Percentiles rank a stretch among this genome's conserved stretches.
These are phyloP conservation scores for Odontomachus brunneus DNA, from an alignment of 1,140 invertebrate genomes.

Conservation along the genomic window DNA sequence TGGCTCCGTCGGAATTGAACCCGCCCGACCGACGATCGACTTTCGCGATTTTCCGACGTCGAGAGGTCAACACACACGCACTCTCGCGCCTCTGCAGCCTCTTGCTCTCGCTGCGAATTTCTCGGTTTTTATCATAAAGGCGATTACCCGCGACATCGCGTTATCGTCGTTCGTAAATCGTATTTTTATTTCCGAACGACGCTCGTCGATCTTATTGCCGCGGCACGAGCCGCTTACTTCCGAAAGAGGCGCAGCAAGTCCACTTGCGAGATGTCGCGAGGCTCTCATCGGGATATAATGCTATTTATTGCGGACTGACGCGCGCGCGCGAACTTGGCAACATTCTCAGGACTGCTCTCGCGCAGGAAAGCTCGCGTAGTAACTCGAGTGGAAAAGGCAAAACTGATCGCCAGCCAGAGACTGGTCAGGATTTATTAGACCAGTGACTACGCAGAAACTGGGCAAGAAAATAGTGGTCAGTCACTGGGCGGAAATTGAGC, in stretches of 20 bases:
- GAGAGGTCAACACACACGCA: constrained; percentile 30
- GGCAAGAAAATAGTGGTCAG: too few species aligned
- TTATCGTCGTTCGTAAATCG: constrained; percentile 7
- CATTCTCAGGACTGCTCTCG: too few species aligned
- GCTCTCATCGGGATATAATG: not conserved
- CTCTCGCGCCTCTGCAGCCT: not conserved
- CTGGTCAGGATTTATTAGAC: too few species aligned
- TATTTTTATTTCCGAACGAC: constrained; percentile 12
- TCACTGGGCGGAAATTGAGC: too few species aligned
- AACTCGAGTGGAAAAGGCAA: too few species aligned
- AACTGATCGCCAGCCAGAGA: too few species aligned
- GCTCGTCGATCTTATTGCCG: not conserved
- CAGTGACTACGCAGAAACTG: too few species aligned
- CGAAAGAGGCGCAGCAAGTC: not conserved
- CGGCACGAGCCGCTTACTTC: constrained; percentile 7
- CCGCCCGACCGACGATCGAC: constrained; percentile 26
- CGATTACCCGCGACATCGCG: constrained; percentile 16
- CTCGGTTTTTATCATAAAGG: constrained; percentile 32
- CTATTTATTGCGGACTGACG: not conserved
- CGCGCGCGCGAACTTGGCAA: too few species aligned
- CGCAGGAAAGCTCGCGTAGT: too few species aligned
- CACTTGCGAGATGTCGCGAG: not conserved
- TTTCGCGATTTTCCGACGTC: constrained; percentile 40
- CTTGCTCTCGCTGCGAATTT: not conserved
- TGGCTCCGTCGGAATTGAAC: constrained; percentile 60